A percentile compares a stretch with the other conserved stretches of the same genome.
phyloP scores from a whole-genome alignment of 2,888 invertebrate genomes.

The Minunthozetes semirufus region DNA sequence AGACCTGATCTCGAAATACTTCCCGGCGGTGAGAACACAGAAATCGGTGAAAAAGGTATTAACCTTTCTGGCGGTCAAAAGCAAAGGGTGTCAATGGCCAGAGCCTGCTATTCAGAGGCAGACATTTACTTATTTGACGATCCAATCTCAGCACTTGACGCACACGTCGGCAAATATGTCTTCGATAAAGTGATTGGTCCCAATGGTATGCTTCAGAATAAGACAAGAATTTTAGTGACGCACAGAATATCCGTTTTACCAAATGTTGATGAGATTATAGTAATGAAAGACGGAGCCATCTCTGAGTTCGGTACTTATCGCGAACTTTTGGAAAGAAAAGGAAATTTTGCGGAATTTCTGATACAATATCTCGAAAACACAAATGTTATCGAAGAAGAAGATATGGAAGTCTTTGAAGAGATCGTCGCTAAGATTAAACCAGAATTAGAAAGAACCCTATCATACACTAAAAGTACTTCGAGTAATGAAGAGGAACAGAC shows the following conservation, averaged over 20 bases:
- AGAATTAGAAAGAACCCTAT: constrained; percentile 3
- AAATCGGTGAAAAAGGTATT: constrained; percentile 54
- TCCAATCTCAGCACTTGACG: constrained; percentile 53
- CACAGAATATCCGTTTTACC: constrained; percentile 89
- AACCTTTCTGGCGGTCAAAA: constrained; percentile 52
- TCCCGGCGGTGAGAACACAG: constrained; percentile 52
- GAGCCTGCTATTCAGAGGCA: constrained; percentile 42
- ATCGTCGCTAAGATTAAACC: constrained; percentile 18
- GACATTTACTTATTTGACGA: constrained; percentile 55
- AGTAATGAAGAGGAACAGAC: constrained; percentile 4
- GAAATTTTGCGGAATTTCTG: constrained; percentile 55
- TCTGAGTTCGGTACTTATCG: constrained; percentile 84
- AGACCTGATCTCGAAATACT: constrained; percentile 51
- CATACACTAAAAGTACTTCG: constrained; percentile 9
- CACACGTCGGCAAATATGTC: constrained; percentile 53
- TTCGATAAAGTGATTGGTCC: constrained; percentile 53
- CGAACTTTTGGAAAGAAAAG: constrained; percentile 70
- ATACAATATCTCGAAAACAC: constrained; percentile 47
- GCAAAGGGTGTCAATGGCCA: constrained; percentile 50
- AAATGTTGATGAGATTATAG: constrained; percentile 79
- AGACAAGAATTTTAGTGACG: constrained; percentile 84
- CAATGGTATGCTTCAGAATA: constrained; percentile 51
- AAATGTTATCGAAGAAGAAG: neutral
- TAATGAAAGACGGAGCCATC: constrained; percentile 75
- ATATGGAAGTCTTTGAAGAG: constrained; percentile 17